These are phyloP conservation scores for Mythimna lalbum DNA, from an alignment of 2,888 invertebrate species.

Conservation along the genomic window DNA sequence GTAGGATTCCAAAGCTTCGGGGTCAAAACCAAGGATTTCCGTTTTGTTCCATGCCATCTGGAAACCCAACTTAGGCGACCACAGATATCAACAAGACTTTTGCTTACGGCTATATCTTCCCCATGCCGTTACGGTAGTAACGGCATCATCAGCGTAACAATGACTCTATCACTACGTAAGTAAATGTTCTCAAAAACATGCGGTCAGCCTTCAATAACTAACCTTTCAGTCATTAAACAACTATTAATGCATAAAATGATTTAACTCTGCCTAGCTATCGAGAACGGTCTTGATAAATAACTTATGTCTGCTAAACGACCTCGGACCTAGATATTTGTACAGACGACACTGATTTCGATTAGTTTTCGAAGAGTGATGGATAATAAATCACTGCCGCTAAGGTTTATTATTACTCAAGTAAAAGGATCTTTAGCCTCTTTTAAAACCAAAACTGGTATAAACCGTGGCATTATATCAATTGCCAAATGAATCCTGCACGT, in stretches of 20 bases:
- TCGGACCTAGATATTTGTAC: conserved; percentile 50
- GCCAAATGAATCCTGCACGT: background rate
- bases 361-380: conserved; percentile 32
- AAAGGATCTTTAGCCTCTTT: background rate
- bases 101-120: too few relatives aligned
- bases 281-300: conserved; percentile 47
- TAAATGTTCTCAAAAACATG: too few relatives aligned
- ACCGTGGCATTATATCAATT: background rate
- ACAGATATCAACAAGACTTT: too few relatives aligned
- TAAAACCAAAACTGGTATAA: background rate
- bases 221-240: conserved; percentile 41
- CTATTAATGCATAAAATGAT: conserved; percentile 36
- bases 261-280: conserved; percentile 14
- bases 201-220: conserved; percentile 42
- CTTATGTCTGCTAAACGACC: conserved; percentile 39
- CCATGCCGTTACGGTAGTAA: too few relatives aligned
- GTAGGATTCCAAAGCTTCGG: too few relatives aligned
- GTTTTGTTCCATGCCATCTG: too few relatives aligned
- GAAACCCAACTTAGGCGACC: too few relatives aligned
- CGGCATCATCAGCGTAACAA: too few relatives aligned
- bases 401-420: background rate
- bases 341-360: conserved; percentile 49
- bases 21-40: too few relatives aligned
- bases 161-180: too few relatives aligned
- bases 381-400: conserved; percentile 22